Conservation (phyloP, 2,797 vertebrate species). For the Bucorvus abyssinicus region DNA sequence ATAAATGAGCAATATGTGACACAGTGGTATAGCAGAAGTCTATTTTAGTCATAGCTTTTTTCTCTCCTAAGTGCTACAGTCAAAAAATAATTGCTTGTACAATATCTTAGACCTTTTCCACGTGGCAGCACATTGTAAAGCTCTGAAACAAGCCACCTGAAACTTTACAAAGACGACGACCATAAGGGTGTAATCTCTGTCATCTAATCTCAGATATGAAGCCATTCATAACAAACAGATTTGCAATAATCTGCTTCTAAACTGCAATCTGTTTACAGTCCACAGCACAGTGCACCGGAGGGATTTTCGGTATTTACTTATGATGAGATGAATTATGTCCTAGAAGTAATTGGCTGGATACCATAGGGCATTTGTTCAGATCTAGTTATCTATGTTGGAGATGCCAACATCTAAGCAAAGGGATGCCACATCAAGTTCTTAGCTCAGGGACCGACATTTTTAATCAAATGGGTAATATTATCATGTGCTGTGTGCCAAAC, state of each 20-base stretch:
- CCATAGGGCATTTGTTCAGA: not conserved
- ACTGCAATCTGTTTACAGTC: not conserved
- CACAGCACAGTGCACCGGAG: not conserved
- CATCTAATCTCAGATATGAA: not conserved
- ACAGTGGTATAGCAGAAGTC: not conserved
- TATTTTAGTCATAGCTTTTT: not conserved
- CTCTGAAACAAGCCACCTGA: not conserved
- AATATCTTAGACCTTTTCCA: not conserved
- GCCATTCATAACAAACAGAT: not conserved
- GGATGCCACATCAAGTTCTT: not conserved
- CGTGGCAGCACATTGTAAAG: not conserved
- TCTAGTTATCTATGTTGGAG: not conserved
- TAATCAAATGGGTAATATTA: not conserved
- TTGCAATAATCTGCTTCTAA: not conserved
- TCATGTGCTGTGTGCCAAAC: rapidly evolving
- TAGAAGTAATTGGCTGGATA: not conserved
- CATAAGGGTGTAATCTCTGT: not conserved
- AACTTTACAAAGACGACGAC: not conserved
- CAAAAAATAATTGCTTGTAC: not conserved
- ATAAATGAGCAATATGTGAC: not conserved
- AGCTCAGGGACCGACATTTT: not conserved
- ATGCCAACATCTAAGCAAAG: not conserved
- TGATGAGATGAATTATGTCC: not conserved
- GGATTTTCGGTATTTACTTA: not conserved
- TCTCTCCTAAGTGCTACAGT: not conserved